Base-by-base conservation (phyloP, 2,888 invertebrate species). In the Ashinkailepas kermadecensis region DNA sequence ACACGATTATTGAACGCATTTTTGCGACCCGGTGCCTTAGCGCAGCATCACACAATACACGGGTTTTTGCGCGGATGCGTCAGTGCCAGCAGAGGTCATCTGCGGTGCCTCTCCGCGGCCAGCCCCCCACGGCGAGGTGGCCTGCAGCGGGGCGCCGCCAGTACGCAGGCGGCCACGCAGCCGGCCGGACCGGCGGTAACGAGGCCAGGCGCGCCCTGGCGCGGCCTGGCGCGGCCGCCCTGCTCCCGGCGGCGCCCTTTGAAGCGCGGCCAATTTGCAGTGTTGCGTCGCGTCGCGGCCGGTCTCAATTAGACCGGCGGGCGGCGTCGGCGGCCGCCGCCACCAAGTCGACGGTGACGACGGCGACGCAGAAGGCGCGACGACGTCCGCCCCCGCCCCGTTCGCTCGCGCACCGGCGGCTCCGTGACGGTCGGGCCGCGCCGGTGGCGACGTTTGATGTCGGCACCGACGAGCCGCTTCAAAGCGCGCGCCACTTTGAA, bases 261-360 rank as follows among this genome's bases (percentile, higher is more conserved):
- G 67, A 67, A 23, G 67, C 9, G 10, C 13, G 23, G 67, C 67
- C 67, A 64, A 64, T 64, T 64, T 64, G 64, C 64, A 64, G 64
- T 18, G n/a, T 67, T 23, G 67, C 67, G 67, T 8, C 23, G 67
- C 23, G 23, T 23, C 9, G 67, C 67, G 67, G 23, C 23, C 25
- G 67, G 67, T n/a, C 59, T n/a, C 67, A 67, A 67, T 67, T 67
- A 67, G 67, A n/a, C 23, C 67, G n/a, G 10, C 67, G 67, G 23
- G 9, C 67, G 67, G 13, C 67, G 25, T 10, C 23, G 8, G 23
- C 13, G 9, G 11, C 67, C 9, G 11, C 23, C 10, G 23, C 67
- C 11, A 15, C 67, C 10, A 23, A 18, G n/a, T 23, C 67, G 67
- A 23, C 67, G 67, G 67, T 23, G 67, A 67, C 67, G 67, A 6